A percentile compares a stretch with the other conserved stretches of the same genome.
phyloP scores from a whole-genome alignment of 1,140 invertebrate species.

The Ostrea denselamellosa region DNA sequence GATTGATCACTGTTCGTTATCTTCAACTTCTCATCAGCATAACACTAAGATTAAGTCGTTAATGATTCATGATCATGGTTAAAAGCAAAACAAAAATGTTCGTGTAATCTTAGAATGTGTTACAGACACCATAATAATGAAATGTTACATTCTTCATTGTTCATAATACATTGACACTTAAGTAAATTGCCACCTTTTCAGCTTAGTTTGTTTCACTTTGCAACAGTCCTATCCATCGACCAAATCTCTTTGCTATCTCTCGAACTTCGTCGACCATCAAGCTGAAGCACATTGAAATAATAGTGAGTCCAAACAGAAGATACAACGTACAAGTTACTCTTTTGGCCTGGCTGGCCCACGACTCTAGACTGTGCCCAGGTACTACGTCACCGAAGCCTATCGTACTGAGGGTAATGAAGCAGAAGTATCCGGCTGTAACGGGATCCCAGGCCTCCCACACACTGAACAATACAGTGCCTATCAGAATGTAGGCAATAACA shows the following conservation, averaged over 20 bases:
- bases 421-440: conserved; percentile 95
- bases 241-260: conserved; percentile 85
- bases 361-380: conserved; percentile 71
- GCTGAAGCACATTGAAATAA: conserved; percentile 99
- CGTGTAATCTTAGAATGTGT: too few species aligned
- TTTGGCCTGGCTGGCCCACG: conserved; percentile 75
- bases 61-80: too few species aligned
- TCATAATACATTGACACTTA: too few species aligned
- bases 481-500: conserved; percentile 77
- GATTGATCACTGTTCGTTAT: too few species aligned
- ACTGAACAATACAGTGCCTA: conserved; percentile 77
- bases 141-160: too few species aligned
- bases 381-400: conserved; percentile 98
- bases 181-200: not conserved
- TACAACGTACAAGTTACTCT: conserved; percentile 76
- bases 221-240: conserved; percentile 72
- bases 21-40: too few species aligned
- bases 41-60: too few species aligned
- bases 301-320: conserved; percentile 94
- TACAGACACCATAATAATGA: too few species aligned
- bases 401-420: conserved; percentile 88
- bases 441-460: conserved; percentile 83
- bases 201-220: not conserved
- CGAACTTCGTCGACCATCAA: conserved; percentile 95
- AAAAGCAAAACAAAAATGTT: too few species aligned